Conservation (phyloP, 64 coral and sea anemone species). For the Orbicella faveolata region DNA sequence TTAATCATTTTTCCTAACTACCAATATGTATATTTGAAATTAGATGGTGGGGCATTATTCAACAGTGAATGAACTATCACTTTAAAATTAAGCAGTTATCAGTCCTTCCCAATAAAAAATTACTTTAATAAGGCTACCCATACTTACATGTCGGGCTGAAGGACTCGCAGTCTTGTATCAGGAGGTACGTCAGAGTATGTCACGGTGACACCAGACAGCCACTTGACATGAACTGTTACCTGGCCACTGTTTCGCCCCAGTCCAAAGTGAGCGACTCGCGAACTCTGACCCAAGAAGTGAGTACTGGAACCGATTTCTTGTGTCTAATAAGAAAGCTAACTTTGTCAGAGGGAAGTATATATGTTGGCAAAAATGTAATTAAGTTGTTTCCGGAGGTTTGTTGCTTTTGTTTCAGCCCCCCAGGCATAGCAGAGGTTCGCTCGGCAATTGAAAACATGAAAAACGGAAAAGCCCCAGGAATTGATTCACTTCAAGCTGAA, state of each 20-base stretch:
- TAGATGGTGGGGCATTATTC: too few species aligned
- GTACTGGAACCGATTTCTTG: constrained; percentile 90
- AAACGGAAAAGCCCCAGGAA: too few species aligned
- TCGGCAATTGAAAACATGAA: too few species aligned
- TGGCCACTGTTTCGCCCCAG: constrained; percentile 62
- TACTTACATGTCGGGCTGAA: constrained; percentile 41
- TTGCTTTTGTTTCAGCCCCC: too few species aligned
- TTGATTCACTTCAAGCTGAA: too few species aligned
- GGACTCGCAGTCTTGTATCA: constrained; percentile 53
- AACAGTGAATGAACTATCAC: not conserved
- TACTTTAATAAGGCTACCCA: too few species aligned
- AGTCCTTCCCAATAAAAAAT: not conserved
- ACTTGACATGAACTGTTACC: constrained; percentile 67
- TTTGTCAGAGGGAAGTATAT: not conserved
- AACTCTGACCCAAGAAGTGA: constrained; percentile 87
- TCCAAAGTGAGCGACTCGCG: constrained; percentile 76
- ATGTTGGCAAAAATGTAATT: too few species aligned
- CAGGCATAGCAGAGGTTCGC: too few species aligned
- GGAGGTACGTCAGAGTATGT: constrained; percentile 51
- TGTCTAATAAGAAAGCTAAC: constrained; percentile 26
- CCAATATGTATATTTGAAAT: too few species aligned
- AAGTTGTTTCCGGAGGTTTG: too few species aligned
- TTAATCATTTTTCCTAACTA: too few species aligned
- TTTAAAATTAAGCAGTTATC: not conserved
- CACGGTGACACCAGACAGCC: constrained; percentile 36